A percentile compares a stretch with the other conserved stretches of the same genome.
phyloP scores from a whole-genome alignment of 2,888 invertebrate genomes.

The Volucella bombylans region DNA sequence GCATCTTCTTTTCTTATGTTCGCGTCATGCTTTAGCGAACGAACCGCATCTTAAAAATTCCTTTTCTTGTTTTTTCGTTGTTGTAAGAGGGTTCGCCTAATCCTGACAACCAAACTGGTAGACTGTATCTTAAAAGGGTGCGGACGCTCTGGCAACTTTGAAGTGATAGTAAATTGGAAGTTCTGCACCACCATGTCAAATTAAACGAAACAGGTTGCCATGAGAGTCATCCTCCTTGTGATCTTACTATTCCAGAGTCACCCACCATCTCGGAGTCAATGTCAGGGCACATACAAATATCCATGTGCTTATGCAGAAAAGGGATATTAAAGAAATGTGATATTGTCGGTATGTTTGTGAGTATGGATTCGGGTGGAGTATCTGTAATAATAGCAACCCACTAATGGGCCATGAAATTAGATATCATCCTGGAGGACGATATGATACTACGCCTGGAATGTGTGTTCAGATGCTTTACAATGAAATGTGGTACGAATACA shows the following conservation, averaged over 20 bases:
- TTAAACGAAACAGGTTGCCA: conserved; percentile 55
- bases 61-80: neutral
- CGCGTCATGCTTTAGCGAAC: conserved; percentile 56
- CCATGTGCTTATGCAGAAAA: conserved; percentile 57
- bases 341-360: conserved; percentile 37
- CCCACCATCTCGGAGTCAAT: no score
- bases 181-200: conserved; percentile 42
- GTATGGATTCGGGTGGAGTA: conserved; percentile 27
- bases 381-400: conserved; percentile 60
- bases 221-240: conserved; percentile 2
- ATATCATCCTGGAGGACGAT: conserved; percentile 59
- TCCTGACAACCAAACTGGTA: conserved; percentile 45
- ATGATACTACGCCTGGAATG: conserved; percentile 40
- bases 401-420: conserved; percentile 74
- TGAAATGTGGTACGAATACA: conserved; percentile 41
- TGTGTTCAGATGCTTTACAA: conserved; percentile 19
- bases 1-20: conserved; percentile 7
- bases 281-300: conserved; percentile 17
- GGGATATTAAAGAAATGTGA: conserved; percentile 70
- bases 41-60: conserved; percentile 54
- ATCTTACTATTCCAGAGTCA: neutral
- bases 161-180: conserved; percentile 33
- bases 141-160: neutral
- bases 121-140: conserved; percentile 32
- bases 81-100: conserved; percentile 20